Base-by-base conservation (phyloP, 2,797 vertebrate genomes). In the Sebastes miniatus region DNA sequence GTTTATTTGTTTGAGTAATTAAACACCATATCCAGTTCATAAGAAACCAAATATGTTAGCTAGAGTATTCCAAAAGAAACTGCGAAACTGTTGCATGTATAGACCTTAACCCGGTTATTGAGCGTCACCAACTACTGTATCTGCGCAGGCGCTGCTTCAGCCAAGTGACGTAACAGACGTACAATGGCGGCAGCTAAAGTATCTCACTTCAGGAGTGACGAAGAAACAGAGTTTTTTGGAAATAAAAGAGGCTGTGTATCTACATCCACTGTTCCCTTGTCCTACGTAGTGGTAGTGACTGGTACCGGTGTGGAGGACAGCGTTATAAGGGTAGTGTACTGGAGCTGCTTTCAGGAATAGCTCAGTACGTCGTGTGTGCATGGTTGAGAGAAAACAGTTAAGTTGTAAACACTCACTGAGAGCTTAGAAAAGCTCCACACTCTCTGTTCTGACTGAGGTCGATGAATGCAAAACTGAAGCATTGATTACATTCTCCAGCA, bases 381-480 rank as follows among this genome's bases (percentile, higher is more conserved):
- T 8, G 59, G 29, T 32, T 61, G 27, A 61, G 58, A 18, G 27
- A 29, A 1, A 29, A 9, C 25, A 59, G 1, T 29, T 29, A n/a
- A 50, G 18, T 9, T n/a, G 18, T n/a, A 25, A 32, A 36, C 31
- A 22, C 61, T 63, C 31, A 7, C 16, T 31, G 8, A 31, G 25
- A 9, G 22, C 65, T 61, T 72, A 64, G 22, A 73, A 79, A 77
- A 76, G 52, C 56, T 64, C 61, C 52, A 20, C 64, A 14, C 54
- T 77, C 25, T 74, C 65, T 61, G n/a, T 43, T 65, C 59, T 73
- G 62, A 79, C n/a, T 71, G 61, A 29, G 9, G 43, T n/a, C 52
- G 25, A 54, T 77, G 25, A 66, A 59, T 78, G 63, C 18, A 65
- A 68, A 80, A 64, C 31, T 36, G 20, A 69, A 78, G 58, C 29